Percentiles rank a stretch among this genome's conserved stretches.
Conservation (phyloP, 2,113 vertebrate genomes). For the Tor tambroides region DNA sequence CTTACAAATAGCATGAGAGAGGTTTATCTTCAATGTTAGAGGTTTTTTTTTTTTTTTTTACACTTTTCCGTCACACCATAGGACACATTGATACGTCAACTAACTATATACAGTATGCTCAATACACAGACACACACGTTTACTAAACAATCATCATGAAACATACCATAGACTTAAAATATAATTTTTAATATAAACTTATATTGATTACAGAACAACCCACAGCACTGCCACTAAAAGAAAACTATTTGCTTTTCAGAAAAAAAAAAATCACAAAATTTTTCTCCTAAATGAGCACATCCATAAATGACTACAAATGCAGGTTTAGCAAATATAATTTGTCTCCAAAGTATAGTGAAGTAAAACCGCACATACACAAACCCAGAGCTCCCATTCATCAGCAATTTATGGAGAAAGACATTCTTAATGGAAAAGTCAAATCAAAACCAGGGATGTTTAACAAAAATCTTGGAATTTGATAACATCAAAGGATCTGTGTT, state of each 20-base stretch:
- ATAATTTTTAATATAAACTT: neutral
- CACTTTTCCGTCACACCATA: too few relatives aligned
- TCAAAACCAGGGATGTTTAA: neutral
- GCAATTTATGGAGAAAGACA: neutral
- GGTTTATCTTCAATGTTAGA: too few relatives aligned
- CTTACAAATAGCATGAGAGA: too few relatives aligned
- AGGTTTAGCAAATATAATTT: neutral
- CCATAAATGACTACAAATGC: neutral
- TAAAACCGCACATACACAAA: neutral
- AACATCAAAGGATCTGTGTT: neutral
- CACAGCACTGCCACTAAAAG: neutral
- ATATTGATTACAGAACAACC: neutral
- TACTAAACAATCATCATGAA: neutral
- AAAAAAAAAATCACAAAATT: neutral
- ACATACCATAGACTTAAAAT: neutral
- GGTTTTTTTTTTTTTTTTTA: too few relatives aligned
- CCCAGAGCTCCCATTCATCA: neutral
- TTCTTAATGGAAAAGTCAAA: neutral
- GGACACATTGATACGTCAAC: too few relatives aligned
- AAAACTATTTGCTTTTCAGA: neutral
- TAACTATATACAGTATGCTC: neutral
- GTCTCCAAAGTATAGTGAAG: neutral
- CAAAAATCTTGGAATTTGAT: neutral
- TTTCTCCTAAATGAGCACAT: neutral
- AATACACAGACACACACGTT: neutral